Evolutionary conservation across 2,113 vertebrate species (phyloP).

Genomic region (Oncorhynchus masou): DNA sequence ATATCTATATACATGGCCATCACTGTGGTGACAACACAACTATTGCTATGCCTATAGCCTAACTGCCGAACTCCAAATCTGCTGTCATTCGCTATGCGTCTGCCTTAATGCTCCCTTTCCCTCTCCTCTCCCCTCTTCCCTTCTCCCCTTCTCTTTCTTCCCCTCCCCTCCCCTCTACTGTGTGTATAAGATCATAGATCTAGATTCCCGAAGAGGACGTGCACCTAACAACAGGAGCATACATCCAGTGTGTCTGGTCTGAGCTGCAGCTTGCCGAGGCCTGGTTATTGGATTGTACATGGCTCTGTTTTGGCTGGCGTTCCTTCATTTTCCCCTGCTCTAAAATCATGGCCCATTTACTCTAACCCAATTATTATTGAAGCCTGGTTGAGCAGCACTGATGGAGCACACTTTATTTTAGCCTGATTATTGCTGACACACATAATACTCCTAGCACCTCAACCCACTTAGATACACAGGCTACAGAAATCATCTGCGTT

Average conservation of each 20-base stretch:
- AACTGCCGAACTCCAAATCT: slow-evolving; percentile 20
- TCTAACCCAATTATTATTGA: slow-evolving; percentile 69
- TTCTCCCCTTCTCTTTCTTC: too few relatives aligned
- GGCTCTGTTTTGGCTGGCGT: slow-evolving; percentile 58
- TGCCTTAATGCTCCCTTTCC: slow-evolving; percentile 20
- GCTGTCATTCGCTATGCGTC: slow-evolving; percentile 44
- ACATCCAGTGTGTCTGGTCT: slow-evolving; percentile 31
- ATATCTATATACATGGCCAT: too few relatives aligned
- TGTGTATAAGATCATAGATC: slow-evolving; percentile 52
- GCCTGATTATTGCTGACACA: slow-evolving; percentile 54
- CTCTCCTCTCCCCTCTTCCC: neutral
- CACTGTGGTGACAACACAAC: too few relatives aligned
- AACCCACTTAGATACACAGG: slow-evolving; percentile 16
- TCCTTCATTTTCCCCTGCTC: slow-evolving; percentile 42
- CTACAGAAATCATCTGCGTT: slow-evolving; percentile 60
- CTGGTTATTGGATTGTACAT: slow-evolving; percentile 56
- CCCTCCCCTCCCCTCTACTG: neutral
- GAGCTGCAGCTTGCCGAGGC: slow-evolving; percentile 29
- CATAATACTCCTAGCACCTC: slow-evolving; percentile 27
- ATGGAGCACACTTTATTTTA: slow-evolving; percentile 65
- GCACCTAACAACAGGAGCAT: slow-evolving; percentile 9
- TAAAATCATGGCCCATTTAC: slow-evolving; percentile 74
- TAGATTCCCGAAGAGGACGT: slow-evolving; percentile 49
- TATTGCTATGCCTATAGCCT: too few relatives aligned
- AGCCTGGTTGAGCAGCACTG: slow-evolving; percentile 63